Percentiles rank a stretch among this genome's conserved stretches.
Conservation (phyloP, 2,888 invertebrate genomes). For the Danaus chrysippus region DNA sequence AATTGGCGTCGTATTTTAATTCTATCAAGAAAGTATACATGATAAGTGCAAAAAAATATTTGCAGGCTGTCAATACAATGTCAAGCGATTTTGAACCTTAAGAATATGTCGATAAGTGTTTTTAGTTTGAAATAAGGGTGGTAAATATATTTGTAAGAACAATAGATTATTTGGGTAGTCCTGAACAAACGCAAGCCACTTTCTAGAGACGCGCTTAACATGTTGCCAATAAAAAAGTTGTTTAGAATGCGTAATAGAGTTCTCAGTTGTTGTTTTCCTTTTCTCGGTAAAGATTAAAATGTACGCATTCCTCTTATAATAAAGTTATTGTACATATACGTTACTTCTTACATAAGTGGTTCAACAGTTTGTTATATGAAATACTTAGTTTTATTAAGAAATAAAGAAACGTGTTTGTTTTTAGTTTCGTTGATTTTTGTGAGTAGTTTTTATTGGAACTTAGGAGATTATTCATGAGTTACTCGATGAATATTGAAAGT, state of each 20-base stretch:
- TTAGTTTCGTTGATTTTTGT: too few species aligned
- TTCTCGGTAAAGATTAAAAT: slow-evolving; percentile 18
- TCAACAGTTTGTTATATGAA: too few species aligned
- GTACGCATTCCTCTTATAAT: slow-evolving; percentile 13
- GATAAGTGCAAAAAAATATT: background rate
- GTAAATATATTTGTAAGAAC: slow-evolving; percentile 15
- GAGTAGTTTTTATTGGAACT: too few species aligned
- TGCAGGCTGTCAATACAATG: background rate
- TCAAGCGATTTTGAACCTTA: slow-evolving; percentile 8
- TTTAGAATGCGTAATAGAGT: slow-evolving; percentile 37
- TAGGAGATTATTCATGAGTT: too few species aligned
- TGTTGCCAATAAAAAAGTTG: slow-evolving; percentile 40
- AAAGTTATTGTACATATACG: background rate
- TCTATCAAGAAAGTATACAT: slow-evolving; percentile 26
- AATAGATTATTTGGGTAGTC: slow-evolving; percentile 35
- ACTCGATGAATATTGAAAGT: too few species aligned
- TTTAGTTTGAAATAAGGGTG: background rate
- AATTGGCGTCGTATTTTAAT: slow-evolving; percentile 28
- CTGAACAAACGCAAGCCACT: slow-evolving; percentile 38
- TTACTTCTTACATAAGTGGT: too few species aligned
- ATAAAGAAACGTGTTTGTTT: too few species aligned
- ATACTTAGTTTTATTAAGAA: too few species aligned
- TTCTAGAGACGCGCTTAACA: slow-evolving; percentile 34
- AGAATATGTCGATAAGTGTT: background rate
- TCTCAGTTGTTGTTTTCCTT: slow-evolving; percentile 25